Percentiles rank a stretch among this genome's conserved stretches.
Conservation (phyloP, 92 coral and sea anemone species). For the Paragorgia papillata region DNA sequence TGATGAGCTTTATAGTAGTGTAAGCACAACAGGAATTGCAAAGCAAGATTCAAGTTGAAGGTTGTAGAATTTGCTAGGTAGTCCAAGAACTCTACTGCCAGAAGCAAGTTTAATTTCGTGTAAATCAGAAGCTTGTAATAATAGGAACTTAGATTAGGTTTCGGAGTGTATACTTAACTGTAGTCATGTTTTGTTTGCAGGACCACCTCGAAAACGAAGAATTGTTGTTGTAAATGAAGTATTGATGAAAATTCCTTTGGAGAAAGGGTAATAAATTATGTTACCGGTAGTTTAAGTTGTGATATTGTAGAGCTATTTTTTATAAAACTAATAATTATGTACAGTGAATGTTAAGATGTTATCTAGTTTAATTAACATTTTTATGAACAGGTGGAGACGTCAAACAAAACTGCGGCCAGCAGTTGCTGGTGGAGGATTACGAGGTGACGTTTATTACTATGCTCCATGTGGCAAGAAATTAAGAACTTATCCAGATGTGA, state of each 20-base stretch:
- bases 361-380: background rate
- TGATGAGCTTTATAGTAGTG: too few species aligned
- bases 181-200: background rate
- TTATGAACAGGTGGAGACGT: constrained; percentile 77
- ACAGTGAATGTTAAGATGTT: background rate
- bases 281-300: background rate
- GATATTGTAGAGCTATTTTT: background rate
- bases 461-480: constrained; percentile 97
- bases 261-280: constrained; percentile 67
- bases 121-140: too few species aligned
- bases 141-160: too few species aligned
- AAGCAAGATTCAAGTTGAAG: too few species aligned
- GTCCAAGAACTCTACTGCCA: too few species aligned
- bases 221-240: constrained; percentile 75
- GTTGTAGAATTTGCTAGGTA: too few species aligned
- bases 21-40: too few species aligned
- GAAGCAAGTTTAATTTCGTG: too few species aligned
- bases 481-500: constrained; percentile 95
- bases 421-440: constrained; percentile 74
- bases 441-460: constrained; percentile 96
- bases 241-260: constrained; percentile 74
- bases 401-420: constrained; percentile 90
- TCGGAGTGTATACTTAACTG: too few species aligned
- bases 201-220: constrained; percentile 73
- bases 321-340: background rate